Conservation (phyloP, 2,113 vertebrate species). For the Thinocorus orbignyianus region DNA sequence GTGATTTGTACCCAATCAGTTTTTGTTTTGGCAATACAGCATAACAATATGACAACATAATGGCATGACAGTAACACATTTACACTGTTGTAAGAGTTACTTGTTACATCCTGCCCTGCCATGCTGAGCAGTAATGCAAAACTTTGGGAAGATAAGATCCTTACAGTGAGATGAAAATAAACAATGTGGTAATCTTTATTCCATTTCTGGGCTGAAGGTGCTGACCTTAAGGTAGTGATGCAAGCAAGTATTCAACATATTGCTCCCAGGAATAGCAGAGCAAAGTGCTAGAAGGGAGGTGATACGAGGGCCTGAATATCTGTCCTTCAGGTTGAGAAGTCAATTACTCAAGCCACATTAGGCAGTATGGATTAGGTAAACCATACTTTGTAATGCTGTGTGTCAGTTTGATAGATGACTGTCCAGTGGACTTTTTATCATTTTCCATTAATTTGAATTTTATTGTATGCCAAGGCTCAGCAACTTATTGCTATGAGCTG, state of each 20-base stretch:
- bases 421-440: background rate
- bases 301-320: background rate
- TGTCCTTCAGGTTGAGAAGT: background rate
- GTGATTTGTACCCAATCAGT: background rate
- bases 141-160: slow-evolving; percentile 57
- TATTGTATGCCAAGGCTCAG: background rate
- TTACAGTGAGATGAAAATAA: slow-evolving; percentile 65
- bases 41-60: slow-evolving; percentile 56
- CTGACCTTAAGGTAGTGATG: slow-evolving; percentile 14
- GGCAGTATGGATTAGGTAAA: slow-evolving; percentile 1
- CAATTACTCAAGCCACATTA: background rate
- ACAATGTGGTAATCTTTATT: slow-evolving; percentile 52
- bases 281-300: background rate
- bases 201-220: slow-evolving; percentile 54
- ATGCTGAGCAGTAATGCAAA: slow-evolving; percentile 20
- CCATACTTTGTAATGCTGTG: background rate
- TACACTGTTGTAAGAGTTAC: background rate
- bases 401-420: background rate
- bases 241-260: background rate
- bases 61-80: slow-evolving; percentile 50
- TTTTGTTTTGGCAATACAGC: slow-evolving; percentile 60
- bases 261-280: background rate
- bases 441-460: slow-evolving; percentile 38
- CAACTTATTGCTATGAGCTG: background rate
- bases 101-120: background rate